Evolutionary conservation across 2,888 invertebrate species (phyloP), one percentile per base, ranked within the genome.

Genomic region (Elgonia sp.): DNA sequence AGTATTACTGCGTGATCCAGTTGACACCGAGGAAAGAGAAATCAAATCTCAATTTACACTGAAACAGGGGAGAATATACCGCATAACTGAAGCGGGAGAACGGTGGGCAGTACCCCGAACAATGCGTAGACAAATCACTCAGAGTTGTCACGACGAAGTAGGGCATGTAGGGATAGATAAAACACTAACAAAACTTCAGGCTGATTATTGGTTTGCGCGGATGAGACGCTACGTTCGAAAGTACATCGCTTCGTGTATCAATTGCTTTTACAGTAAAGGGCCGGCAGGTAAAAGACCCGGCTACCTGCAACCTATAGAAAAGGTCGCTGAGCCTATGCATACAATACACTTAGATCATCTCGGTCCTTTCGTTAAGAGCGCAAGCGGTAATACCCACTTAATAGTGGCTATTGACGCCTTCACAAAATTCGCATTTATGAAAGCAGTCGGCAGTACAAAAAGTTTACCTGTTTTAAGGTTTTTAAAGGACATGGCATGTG

Each of bases 251-350:
- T 86, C 93, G 14, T 95, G 94, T 86, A 89, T 95, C 2, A 90
- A 93, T 4, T 95, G 95, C 86, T 83, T 94, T 6, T 93, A 93
- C 63, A 75, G 82, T 63, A 94, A 95, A 86, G 53, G 50, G n/a
- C 50, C 69, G 16, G 21, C 46, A 14, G 92, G 92, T 16, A 89
- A 89, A 57, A 90, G 89, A 79, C 90, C 92, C 5, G 50, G 50
- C 9, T 50, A 50, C 16, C 14, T 50, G 16, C 50, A 50, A 5
- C 50, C 50, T 14, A 50, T 50, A 84, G 57, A 57, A 20, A 57
- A 57, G 20, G 20, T 57, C 4, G 57, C 57, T 6, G 21, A 57
- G 20, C 57, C 21, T 7, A 57, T 57, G 57, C 57, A 57, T 14
- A 57, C 57, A 18, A 18, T 57, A 12, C 57, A 57, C 20, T 12